These are phyloP conservation scores for Auanema sp. DNA, from an alignment of 2,888 invertebrate genomes.

Conservation along the genomic window DNA sequence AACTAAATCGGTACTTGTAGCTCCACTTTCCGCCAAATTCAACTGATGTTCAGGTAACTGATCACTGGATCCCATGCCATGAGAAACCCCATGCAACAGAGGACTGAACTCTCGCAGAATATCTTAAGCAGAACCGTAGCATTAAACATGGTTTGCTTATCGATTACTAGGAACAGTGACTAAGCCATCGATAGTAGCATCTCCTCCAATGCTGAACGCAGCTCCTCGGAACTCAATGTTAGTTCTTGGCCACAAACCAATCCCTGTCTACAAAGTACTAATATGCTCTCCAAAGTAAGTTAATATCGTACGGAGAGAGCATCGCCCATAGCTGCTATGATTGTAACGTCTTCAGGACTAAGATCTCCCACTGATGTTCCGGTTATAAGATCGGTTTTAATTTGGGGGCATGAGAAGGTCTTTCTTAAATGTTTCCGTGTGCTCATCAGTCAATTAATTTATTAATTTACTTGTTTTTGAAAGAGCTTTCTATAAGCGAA, in stretches of 20 bases:
- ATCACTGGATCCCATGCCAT: slow-evolving; percentile 58
- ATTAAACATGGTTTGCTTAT: slow-evolving; percentile 1
- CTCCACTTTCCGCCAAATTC: slow-evolving; percentile 54
- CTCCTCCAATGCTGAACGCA: slow-evolving; percentile 60
- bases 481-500: slow-evolving; percentile 46
- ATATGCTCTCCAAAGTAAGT: not conserved
- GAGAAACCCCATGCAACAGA: slow-evolving; percentile 43
- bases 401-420: slow-evolving; percentile 52
- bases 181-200: slow-evolving; percentile 63
- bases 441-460: not conserved
- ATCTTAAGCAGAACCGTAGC: slow-evolving; percentile 27
- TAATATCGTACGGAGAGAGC: slow-evolving; percentile 46
- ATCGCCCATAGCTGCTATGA: slow-evolving; percentile 62
- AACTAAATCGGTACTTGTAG: slow-evolving; percentile 47
- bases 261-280: slow-evolving; percentile 45
- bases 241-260: slow-evolving; percentile 56
- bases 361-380: slow-evolving; percentile 55
- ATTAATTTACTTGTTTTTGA: slow-evolving; percentile 40
- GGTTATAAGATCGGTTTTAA: slow-evolving; percentile 52
- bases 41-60: slow-evolving; percentile 57
- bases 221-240: slow-evolving; percentile 61
- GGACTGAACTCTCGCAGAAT: slow-evolving; percentile 59
- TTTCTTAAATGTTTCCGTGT: slow-evolving; percentile 35
- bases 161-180: slow-evolving; percentile 57
- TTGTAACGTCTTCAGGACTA: slow-evolving; percentile 58